Evolutionary conservation across 2,797 vertebrate species (phyloP).

Genomic region (Ficedula albicollis): DNA sequence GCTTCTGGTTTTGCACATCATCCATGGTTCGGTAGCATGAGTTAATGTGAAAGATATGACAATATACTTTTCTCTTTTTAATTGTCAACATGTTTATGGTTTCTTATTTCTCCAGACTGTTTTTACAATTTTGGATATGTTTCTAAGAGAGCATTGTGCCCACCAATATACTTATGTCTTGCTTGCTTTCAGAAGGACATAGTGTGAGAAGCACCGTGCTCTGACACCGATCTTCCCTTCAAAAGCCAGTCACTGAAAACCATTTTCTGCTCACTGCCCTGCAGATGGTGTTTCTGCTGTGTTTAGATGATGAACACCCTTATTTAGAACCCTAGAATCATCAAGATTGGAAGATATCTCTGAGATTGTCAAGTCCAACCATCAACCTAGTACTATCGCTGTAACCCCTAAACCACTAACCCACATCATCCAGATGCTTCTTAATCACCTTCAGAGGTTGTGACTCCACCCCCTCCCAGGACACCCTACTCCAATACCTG

Average conservation of each 20-base stretch:
- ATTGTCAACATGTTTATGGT: neutral
- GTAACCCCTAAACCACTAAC: neutral
- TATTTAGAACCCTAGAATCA: neutral
- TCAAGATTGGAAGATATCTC: neutral
- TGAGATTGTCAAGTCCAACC: neutral
- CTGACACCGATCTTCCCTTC: neutral
- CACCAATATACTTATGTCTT: neutral
- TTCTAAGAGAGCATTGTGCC: neutral
- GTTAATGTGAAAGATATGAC: neutral
- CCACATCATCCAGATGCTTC: neutral
- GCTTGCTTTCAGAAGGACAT: neutral
- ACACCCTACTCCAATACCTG: neutral
- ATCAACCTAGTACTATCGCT: no score
- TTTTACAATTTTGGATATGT: neutral
- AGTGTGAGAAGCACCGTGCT: fast-evolving
- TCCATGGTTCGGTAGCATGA: fast-evolving
- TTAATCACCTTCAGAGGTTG: neutral
- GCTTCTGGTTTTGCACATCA: neutral
- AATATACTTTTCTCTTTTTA: neutral
- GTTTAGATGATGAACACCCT: neutral
- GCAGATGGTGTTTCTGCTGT: neutral
- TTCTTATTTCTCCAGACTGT: neutral
- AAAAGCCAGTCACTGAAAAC: neutral
- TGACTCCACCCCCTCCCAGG: neutral
- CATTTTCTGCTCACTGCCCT: neutral